Base-by-base conservation (phyloP, 2,113 vertebrate species). In the Cnemophilus loriae region DNA sequence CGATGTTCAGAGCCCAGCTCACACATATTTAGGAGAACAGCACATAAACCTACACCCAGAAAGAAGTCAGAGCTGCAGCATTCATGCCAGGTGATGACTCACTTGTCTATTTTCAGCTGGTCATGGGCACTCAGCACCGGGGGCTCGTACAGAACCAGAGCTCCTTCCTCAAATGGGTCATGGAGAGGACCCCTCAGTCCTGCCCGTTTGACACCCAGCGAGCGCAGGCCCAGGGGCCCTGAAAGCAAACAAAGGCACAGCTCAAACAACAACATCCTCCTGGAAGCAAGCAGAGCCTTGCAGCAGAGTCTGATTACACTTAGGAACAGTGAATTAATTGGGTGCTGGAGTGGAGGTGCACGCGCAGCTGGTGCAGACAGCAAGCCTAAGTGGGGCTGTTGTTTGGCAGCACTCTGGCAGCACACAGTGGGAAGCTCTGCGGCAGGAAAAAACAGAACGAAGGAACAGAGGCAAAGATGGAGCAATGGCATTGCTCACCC, bases 61-160 rank as follows among this genome's bases (percentile, higher is more conserved):
- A 67, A 28, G 42, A 84, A 57, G 65, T 55, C 84, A 86, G 81
- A 74, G 69, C 49, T n/a, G 64, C 87, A 89, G 49, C 19, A 57
- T 57, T 75, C 60, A 49, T 24, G 26, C 49, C 61, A 70, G 84
- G 13, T 41, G 33, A 73, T 80, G 87, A 98, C 99, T 91, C 97
- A 99, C 99, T 99, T 99, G 95, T 99, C 99, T 81, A 98, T 98
- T 98, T 99, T 99, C 96, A 99, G 98, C 79, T 98, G 98, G 68
- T 99, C 99, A 17, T 99, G 99, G 91, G 98, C 97, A 19, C 98
- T 98, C 80, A 99, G 96, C 19, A 37, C 87, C 0, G 98, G 99
- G 41, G 99, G 99, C 89, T 99, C 98, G 0, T 99, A 99, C 18
- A 99, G 98, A 90, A 99, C 98, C 97, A 99, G 94, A 70, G 99